These are phyloP conservation scores for Aselliscus stoliczkanus DNA, from an alignment of 2,797 vertebrate species.

Conservation along the genomic window DNA sequence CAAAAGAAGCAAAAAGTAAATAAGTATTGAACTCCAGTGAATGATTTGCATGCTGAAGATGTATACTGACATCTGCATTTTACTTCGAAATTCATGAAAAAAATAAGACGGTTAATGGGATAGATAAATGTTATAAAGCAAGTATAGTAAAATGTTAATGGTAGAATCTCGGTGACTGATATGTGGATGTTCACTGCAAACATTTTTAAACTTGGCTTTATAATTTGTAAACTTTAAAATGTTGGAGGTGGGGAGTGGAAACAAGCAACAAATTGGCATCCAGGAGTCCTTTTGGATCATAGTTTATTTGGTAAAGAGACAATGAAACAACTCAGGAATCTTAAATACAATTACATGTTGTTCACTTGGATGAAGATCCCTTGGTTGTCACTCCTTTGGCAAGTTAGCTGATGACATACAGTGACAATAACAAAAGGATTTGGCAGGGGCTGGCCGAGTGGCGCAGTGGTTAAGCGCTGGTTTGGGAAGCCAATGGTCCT, in stretches of 20 bases:
- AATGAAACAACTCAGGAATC: background rate
- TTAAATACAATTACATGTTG: background rate
- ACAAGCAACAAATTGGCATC: slow-evolving; percentile 7
- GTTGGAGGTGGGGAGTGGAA: background rate
- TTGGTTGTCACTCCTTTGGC: background rate
- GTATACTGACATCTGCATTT: background rate
- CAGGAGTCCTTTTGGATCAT: background rate
- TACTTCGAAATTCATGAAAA: slow-evolving; percentile 26
- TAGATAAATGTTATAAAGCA: slow-evolving; percentile 4
- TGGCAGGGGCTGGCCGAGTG: no score
- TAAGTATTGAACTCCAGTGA: background rate
- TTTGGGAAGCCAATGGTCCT: no score
- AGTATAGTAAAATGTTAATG: background rate
- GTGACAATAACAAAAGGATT: background rate
- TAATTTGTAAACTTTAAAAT: slow-evolving; percentile 36
- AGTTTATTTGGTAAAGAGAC: background rate
- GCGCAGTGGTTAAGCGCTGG: no score
- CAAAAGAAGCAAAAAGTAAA: slow-evolving; percentile 4
- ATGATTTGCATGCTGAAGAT: background rate
- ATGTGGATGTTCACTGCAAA: background rate
- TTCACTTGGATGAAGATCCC: background rate
- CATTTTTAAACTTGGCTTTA: background rate
- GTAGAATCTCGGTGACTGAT: background rate
- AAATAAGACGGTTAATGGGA: background rate
- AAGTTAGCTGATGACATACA: background rate